Evolutionary conservation across 2,888 invertebrate genomes (phyloP).

Genomic region (Temnothorax rugatulus): DNA sequence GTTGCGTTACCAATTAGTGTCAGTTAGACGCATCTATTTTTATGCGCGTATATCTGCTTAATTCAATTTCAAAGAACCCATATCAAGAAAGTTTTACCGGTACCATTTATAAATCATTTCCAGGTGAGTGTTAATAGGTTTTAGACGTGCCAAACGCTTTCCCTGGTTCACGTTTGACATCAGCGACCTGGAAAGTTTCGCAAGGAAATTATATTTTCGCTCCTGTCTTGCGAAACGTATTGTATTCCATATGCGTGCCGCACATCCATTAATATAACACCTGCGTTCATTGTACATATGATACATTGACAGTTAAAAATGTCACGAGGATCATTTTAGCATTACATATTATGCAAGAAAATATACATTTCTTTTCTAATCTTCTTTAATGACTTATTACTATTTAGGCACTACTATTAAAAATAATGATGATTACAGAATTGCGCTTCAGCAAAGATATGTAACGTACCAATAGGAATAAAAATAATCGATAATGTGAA

Average conservation of each 20-base stretch:
- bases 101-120: constrained; percentile 52
- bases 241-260: constrained; percentile 43
- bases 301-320: constrained; percentile 36
- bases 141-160: constrained; percentile 43
- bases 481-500: not conserved
- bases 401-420: not conserved
- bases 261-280: constrained; percentile 52
- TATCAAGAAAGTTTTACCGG: constrained; percentile 44
- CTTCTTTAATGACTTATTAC: not conserved
- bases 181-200: constrained; percentile 52
- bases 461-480: not conserved
- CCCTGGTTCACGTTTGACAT: constrained; percentile 49
- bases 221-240: constrained; percentile 45
- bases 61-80: constrained; percentile 42
- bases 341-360: constrained; percentile 7
- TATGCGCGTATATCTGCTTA: constrained; percentile 19
- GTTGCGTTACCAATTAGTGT: constrained; percentile 50
- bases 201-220: constrained; percentile 55
- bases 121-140: constrained; percentile 51
- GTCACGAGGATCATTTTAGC: not conserved
- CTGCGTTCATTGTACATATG: constrained; percentile 29
- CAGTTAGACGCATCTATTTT: constrained; percentile 42
- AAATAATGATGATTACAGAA: not conserved
- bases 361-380: not conserved
- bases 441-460: not conserved